A percentile compares a stretch with the other conserved stretches of the same genome.
Conservation (phyloP, 2,797 vertebrate species). For the Zalophus californianus region DNA sequence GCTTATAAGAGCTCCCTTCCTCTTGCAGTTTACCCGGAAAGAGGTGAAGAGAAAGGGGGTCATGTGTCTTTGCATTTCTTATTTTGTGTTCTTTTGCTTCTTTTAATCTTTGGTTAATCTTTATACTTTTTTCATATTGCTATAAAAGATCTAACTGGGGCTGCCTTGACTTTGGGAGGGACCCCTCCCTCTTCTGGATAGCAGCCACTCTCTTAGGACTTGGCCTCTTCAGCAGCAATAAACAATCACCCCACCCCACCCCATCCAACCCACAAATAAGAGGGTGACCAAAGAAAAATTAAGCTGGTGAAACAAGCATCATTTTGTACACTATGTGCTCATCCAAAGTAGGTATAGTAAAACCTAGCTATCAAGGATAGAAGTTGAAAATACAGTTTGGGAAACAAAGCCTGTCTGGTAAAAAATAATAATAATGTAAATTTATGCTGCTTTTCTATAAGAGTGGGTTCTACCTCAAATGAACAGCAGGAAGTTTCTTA, state of each 20-base stretch:
- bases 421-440: neutral
- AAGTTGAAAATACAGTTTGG: neutral
- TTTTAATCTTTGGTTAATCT: neutral
- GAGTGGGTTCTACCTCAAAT: neutral
- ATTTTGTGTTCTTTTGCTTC: neutral
- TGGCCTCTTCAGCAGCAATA: neutral
- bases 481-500: neutral
- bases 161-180: neutral
- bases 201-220: neutral
- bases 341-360: neutral
- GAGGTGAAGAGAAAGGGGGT: neutral
- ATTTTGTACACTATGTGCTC: neutral
- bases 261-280: neutral
- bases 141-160: neutral
- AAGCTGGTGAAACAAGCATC: neutral
- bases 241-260: neutral
- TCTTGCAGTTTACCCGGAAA: neutral
- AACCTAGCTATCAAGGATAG: neutral
- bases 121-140: neutral
- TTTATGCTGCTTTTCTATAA: neutral
- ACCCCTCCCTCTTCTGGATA: neutral
- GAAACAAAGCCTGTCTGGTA: neutral
- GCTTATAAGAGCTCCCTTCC: neutral
- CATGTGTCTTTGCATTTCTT: neutral
- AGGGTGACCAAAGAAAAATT: neutral